Base-by-base conservation (phyloP, 2,797 vertebrate genomes). In the Eptatretus atami region DNA sequence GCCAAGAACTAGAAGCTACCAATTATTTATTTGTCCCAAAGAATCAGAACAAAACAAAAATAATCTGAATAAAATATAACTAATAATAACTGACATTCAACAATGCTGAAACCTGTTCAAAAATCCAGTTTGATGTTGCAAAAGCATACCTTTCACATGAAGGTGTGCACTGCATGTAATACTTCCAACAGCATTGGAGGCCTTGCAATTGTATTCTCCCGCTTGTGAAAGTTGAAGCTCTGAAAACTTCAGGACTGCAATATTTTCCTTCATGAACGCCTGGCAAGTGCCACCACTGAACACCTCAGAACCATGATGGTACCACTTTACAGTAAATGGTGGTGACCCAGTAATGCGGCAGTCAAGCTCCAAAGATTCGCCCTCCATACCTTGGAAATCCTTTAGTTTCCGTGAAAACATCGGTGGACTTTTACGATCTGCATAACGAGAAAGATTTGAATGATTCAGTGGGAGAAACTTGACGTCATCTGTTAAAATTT, bases 381-480 rank as follows among this genome's bases (percentile, higher is more conserved):
- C 86, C 69, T 81, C 74, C 0, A 81, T 86, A 74, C 85, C 83
- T 67, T 85, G 83, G 0, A 92, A 71, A 71, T 90, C 88, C 68
- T 80, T 92, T 67, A 98, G 76, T 71, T 85, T 87, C 75, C 87
- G 90, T 63, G 83, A 83, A 76, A 98, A 96, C 64, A 83, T 81
- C 13, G 92, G 92, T 24, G 87, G 86, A 3, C 81, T 82, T 75
- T 92, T 90, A 66, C 80, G 83, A 70, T 90, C 90, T 98, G 78
- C 60, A 78, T 44, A 44, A 5, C 6, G 31, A 44, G 4, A 44
- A 44, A 44, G 3, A 44, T 44, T 44, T 8, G 31, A 3, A 44
- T 44, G 31, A 8, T 44, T 44, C 31, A 44, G 31, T 44, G 31
- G 31, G 31, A 44, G 31, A 44, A 5, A 44, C 31, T 8, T 44